These are phyloP conservation scores for Netelia fuscicornis DNA, from an alignment of 2,888 invertebrate species.

Conservation along the genomic window DNA sequence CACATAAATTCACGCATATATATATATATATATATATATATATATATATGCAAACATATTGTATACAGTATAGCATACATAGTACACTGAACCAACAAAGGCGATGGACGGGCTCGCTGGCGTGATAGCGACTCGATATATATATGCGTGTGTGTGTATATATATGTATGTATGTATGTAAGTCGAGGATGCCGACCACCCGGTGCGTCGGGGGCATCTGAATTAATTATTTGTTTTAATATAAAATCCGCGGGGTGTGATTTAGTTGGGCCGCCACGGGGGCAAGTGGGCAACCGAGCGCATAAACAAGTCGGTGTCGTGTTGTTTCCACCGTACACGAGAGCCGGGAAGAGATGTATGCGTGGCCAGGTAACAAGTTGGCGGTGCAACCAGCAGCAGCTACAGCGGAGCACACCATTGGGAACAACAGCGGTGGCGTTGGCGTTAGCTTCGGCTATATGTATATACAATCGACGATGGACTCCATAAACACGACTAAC, in stretches of 20 bases:
- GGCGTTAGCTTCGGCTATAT: not conserved
- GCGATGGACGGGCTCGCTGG: slow-evolving; percentile 27
- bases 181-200: slow-evolving; percentile 78
- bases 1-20: not conserved
- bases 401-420: slow-evolving; percentile 59
- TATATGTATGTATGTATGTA: slow-evolving; percentile 44
- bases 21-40: not conserved
- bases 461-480: not conserved
- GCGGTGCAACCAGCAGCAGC: slow-evolving; percentile 66
- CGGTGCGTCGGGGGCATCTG: slow-evolving; percentile 80
- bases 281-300: slow-evolving; percentile 76
- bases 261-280: slow-evolving; percentile 82
- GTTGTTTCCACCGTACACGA: slow-evolving; percentile 72
- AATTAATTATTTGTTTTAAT: slow-evolving; percentile 85
- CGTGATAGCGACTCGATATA: slow-evolving; percentile 17
- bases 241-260: slow-evolving; percentile 84
- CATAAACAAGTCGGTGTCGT: slow-evolving; percentile 82
- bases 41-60: not conserved
- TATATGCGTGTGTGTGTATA: slow-evolving; percentile 38
- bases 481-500: too few species aligned
- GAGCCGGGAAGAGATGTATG: slow-evolving; percentile 71
- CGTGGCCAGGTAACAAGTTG: slow-evolving; percentile 75
- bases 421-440: slow-evolving; percentile 35
- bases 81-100: slow-evolving; percentile 1
- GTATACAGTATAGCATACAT: not conserved